A percentile compares a stretch with the other conserved stretches of the same genome.
phyloP scores from a whole-genome alignment of 2,113 vertebrate species.

The Prinia subflava region DNA sequence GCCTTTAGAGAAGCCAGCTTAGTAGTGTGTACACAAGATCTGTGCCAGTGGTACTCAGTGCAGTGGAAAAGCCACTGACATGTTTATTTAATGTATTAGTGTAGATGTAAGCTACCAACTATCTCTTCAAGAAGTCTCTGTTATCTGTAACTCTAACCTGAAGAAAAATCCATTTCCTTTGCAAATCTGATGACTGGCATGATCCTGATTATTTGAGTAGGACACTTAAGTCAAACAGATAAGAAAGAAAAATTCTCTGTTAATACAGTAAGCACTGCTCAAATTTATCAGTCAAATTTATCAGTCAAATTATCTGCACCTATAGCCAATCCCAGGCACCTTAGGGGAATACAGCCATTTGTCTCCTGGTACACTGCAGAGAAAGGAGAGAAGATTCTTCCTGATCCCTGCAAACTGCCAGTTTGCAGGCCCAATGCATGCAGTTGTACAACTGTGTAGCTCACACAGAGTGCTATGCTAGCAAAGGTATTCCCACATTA shows the following conservation, averaged over 20 bases:
- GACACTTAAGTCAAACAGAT: neutral
- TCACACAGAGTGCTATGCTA: neutral
- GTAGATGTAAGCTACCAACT: neutral
- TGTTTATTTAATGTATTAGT: neutral
- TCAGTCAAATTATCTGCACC: neutral
- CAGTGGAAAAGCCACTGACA: neutral
- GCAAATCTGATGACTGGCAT: neutral
- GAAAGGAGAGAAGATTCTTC: neutral
- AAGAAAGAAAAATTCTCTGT: neutral
- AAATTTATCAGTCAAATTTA: neutral
- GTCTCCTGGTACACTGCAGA: neutral
- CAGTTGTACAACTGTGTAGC: neutral
- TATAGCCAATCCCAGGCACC: neutral
- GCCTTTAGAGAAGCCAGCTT: neutral
- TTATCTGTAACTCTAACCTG: neutral
- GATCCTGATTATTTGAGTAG: neutral
- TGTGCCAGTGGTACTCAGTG: neutral
- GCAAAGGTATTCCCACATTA: neutral
- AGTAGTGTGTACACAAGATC: neutral
- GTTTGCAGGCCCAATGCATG: neutral
- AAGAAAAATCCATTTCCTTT: neutral
- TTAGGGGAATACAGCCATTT: neutral
- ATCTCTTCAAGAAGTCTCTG: neutral
- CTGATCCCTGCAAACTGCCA: neutral
- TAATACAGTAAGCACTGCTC: neutral